A percentile compares a stretch with the other conserved stretches of the same genome.
Conservation (phyloP, 2,888 invertebrate species). For the Ormyrus rosae region DNA sequence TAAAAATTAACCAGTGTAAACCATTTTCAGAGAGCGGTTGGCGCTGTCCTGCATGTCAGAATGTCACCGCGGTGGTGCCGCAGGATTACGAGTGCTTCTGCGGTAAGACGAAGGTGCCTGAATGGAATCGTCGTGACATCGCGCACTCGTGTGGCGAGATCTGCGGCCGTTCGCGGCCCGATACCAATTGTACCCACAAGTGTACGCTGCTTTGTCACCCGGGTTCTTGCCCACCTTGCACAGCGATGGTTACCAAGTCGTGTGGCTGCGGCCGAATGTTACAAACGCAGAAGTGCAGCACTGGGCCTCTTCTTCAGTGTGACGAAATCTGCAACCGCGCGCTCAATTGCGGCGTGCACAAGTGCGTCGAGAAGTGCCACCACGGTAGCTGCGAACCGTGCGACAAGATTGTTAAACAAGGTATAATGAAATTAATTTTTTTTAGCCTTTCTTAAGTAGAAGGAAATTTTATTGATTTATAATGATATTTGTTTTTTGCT, state of each 20-base stretch:
- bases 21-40: constrained; percentile 83
- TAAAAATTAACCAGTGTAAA: not conserved
- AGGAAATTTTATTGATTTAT: not conserved
- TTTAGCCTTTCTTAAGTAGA: not conserved
- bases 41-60: constrained; percentile 98
- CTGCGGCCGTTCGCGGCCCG: constrained; percentile 82
- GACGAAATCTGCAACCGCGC: constrained; percentile 83
- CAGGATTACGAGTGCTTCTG: constrained; percentile 94
- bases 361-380: constrained; percentile 87
- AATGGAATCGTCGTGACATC: constrained; percentile 84
- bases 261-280: constrained; percentile 89
- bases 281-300: constrained; percentile 84
- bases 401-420: constrained; percentile 81
- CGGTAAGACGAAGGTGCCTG: constrained; percentile 86
- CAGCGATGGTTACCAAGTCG: constrained; percentile 82
- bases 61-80: constrained; percentile 85
- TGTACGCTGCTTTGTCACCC: constrained; percentile 88
- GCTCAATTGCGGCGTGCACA: constrained; percentile 87
- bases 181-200: constrained; percentile 70
- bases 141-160: constrained; percentile 95
- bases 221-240: constrained; percentile 95
- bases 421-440: constrained; percentile 69
- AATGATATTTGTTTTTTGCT: constrained; percentile 52
- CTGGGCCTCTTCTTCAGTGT: constrained; percentile 85
- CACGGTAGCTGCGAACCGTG: constrained; percentile 87